These are phyloP conservation scores for Dynastes maya DNA, from an alignment of 2,888 invertebrate genomes.

Conservation along the genomic window DNA sequence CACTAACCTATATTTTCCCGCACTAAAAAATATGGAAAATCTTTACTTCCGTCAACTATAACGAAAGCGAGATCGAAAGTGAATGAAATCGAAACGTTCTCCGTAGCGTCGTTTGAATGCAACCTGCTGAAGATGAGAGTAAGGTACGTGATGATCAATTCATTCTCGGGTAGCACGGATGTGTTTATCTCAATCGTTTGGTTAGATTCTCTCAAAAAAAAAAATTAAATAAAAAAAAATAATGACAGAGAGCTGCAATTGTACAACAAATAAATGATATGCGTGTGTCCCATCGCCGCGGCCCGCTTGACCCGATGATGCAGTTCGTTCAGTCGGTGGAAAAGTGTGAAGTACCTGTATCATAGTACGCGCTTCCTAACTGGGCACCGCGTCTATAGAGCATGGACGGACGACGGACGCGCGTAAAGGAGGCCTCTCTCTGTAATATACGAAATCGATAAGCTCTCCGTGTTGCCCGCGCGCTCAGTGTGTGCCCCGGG, in stretches of 20 bases:
- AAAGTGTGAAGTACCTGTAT: background rate
- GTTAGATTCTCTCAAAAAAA: too few relatives aligned
- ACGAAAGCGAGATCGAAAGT: conserved; percentile 7
- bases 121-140: too few relatives aligned
- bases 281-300: background rate
- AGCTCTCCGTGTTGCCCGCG: conserved; percentile 62
- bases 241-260: too few relatives aligned
- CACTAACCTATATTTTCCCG: too few relatives aligned
- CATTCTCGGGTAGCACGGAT: too few relatives aligned
- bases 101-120: too few relatives aligned
- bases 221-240: too few relatives aligned
- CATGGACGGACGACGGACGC: conserved; percentile 58
- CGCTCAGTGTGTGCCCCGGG: conserved; percentile 60
- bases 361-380: conserved; percentile 16
- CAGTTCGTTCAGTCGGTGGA: background rate
- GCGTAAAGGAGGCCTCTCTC: conserved; percentile 33
- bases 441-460: conserved; percentile 67
- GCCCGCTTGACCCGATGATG: background rate
- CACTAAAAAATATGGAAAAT: too few relatives aligned
- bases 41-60: background rate
- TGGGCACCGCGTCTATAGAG: background rate
- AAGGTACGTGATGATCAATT: too few relatives aligned
- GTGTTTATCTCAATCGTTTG: too few relatives aligned
- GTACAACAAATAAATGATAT: background rate
- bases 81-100: conserved; percentile 3